Evolutionary conservation across 2,888 invertebrate genomes (phyloP).

Genomic region (Apamea anceps): DNA sequence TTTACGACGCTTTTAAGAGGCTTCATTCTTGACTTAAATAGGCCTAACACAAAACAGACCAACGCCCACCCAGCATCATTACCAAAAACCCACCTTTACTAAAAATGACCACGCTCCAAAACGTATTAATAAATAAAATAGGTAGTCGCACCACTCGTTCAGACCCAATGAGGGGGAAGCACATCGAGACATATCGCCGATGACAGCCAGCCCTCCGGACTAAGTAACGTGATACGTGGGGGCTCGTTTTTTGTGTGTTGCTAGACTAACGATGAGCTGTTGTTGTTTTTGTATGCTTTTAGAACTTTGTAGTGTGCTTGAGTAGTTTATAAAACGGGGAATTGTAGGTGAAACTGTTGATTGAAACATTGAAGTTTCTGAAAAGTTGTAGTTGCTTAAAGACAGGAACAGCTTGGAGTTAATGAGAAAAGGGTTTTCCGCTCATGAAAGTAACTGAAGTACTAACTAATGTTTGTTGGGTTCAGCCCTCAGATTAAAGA

Average conservation of each 20-base stretch:
- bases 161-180: slow-evolving; percentile 63
- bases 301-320: neutral
- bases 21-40: neutral
- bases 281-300: slow-evolving; percentile 48
- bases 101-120: slow-evolving; percentile 19
- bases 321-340: neutral
- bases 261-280: slow-evolving; percentile 44
- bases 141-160: slow-evolving; percentile 51
- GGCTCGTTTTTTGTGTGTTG: slow-evolving; percentile 39
- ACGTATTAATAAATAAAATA: slow-evolving; percentile 48
- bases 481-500: neutral
- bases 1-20: neutral
- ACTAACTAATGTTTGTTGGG: neutral
- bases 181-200: slow-evolving; percentile 67
- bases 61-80: slow-evolving; percentile 21
- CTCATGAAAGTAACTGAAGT: neutral
- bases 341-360: neutral
- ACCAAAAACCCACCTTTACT: slow-evolving; percentile 5
- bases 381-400: neutral
- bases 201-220: slow-evolving; percentile 73
- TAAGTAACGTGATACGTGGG: slow-evolving; percentile 70
- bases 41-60: neutral
- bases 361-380: neutral
- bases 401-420: neutral
- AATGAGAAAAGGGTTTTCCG: neutral